These are phyloP conservation scores for Yponomeuta evonymella DNA, from an alignment of 2,888 invertebrate species.

Conservation along the genomic window DNA sequence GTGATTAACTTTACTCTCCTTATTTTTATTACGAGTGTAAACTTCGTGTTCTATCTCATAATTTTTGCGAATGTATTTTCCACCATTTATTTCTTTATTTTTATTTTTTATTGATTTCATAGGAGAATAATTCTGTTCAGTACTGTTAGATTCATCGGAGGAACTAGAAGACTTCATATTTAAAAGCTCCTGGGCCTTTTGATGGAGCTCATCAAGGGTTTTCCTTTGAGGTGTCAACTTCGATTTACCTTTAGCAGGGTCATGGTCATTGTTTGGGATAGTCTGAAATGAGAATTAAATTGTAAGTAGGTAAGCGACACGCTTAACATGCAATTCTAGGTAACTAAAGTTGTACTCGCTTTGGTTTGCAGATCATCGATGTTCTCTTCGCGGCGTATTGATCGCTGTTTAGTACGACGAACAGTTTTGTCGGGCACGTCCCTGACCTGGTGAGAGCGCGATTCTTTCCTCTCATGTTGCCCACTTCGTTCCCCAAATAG, in stretches of 20 bases:
- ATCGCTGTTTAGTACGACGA: neutral
- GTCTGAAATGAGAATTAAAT: neutral
- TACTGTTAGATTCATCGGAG: slow-evolving; percentile 44
- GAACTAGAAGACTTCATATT: slow-evolving; percentile 48
- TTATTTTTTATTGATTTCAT: neutral
- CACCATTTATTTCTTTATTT: neutral
- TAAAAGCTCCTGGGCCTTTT: slow-evolving; percentile 60
- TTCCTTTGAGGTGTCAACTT: slow-evolving; percentile 37
- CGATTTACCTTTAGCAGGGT: slow-evolving; percentile 24
- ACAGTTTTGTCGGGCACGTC: neutral
- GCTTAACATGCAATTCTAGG: too few species aligned
- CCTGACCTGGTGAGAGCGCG: neutral
- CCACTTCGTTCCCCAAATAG: slow-evolving; percentile 33
- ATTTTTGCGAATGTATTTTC: neutral
- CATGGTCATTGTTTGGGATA: slow-evolving; percentile 13
- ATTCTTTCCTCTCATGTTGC: neutral
- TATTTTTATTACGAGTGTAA: neutral
- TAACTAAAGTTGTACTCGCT: neutral
- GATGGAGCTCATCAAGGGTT: slow-evolving; percentile 56
- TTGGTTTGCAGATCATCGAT: neutral
- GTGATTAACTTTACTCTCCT: neutral
- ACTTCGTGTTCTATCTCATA: neutral
- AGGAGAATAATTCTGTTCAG: slow-evolving; percentile 20
- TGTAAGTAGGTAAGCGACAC: neutral
- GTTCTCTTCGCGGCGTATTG: neutral